phyloP scores from a whole-genome alignment of 2,113 vertebrate species.

The Telmatochromis brachygnathus region DNA sequence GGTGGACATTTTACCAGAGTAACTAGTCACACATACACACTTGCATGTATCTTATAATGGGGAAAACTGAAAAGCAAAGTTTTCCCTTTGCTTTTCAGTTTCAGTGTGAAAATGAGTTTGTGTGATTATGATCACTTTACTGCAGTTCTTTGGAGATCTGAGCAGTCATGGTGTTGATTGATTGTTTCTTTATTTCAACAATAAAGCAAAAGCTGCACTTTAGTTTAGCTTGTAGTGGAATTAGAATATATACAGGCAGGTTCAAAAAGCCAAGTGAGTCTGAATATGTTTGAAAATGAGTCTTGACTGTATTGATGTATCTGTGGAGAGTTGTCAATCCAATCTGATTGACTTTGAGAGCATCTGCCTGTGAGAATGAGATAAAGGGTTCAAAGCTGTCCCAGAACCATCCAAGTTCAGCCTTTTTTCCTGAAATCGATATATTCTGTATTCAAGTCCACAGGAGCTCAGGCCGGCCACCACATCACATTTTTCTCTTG shows the following conservation, averaged over 20 bases:
- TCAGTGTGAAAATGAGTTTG: background rate
- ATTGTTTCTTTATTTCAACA: background rate
- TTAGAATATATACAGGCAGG: background rate
- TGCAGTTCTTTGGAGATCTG: background rate
- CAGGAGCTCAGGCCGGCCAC: background rate
- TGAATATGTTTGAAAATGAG: background rate
- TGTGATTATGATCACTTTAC: background rate
- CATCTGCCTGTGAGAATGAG: background rate
- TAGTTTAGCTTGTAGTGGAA: background rate
- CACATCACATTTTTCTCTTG: background rate
- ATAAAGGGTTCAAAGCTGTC: background rate
- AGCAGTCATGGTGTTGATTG: background rate
- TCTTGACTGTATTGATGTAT: background rate
- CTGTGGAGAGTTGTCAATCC: background rate
- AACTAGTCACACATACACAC: background rate
- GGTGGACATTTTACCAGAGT: background rate
- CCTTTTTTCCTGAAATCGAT: background rate
- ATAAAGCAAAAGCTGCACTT: background rate
- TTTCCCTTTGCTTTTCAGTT: background rate
- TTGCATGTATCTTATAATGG: fast-evolving
- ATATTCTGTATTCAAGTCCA: background rate
- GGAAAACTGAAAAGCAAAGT: background rate
- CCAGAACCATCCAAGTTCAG: background rate
- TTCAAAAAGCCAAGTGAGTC: background rate
- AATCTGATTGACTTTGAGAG: background rate